These are phyloP conservation scores for Prunella fulvescens DNA, from an alignment of 2,113 vertebrate genomes.

Conservation along the genomic window DNA sequence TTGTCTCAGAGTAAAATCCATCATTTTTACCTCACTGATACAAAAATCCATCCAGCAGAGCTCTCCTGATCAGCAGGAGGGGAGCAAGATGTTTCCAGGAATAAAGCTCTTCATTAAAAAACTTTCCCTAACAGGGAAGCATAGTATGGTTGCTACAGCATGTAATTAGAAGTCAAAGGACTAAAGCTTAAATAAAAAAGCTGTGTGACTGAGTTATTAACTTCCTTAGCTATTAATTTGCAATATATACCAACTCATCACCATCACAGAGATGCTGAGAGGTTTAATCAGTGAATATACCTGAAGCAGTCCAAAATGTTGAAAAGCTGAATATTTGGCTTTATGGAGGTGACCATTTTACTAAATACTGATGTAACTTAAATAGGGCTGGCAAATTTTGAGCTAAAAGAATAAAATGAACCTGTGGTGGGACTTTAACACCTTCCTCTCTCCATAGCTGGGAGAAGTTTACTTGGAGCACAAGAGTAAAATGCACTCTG, in stretches of 20 bases:
- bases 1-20: background rate
- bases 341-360: background rate
- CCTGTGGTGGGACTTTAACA: background rate
- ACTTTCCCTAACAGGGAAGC: background rate
- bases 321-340: background rate
- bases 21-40: background rate
- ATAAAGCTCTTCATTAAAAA: constrained; percentile 15
- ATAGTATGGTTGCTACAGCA: background rate
- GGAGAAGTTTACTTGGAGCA: background rate
- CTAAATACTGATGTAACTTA: background rate
- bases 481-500: background rate
- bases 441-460: background rate
- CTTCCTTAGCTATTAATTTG: constrained; percentile 14
- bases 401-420: background rate
- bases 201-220: constrained; percentile 11
- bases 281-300: background rate
- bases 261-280: background rate
- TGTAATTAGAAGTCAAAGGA: constrained; percentile 25
- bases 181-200: constrained; percentile 26
- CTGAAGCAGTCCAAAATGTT: background rate
- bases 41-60: background rate
- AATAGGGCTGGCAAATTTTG: background rate
- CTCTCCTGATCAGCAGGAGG: constrained; percentile 3
- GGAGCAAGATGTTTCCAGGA: background rate
- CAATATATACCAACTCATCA: background rate